These are phyloP conservation scores for Gymnobelideus leadbeateri DNA, from an alignment of 2,113 vertebrate genomes.

Conservation along the genomic window DNA sequence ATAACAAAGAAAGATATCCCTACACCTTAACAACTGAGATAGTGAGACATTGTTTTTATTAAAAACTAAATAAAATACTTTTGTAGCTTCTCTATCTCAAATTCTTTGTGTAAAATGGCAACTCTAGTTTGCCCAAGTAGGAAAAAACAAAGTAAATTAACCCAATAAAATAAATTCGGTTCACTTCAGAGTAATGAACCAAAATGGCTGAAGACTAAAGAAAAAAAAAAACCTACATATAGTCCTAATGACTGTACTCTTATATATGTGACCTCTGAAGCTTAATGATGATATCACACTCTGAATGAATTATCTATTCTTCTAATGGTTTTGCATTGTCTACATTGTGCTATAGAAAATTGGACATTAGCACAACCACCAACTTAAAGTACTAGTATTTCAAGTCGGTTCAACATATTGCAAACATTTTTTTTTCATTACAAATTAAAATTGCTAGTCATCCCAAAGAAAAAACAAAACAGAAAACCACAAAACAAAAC, in stretches of 20 bases:
- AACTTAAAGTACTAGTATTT: conserved; percentile 70
- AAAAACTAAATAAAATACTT: conserved; percentile 82
- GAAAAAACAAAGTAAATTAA: conserved; percentile 6
- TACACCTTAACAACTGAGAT: conserved; percentile 94
- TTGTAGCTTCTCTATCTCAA: conserved; percentile 86
- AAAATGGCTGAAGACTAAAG: conserved; percentile 86
- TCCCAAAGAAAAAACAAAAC: conserved; percentile 65
- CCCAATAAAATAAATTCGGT: conserved; percentile 80
- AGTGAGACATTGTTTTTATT: conserved; percentile 90
- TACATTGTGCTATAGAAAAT: conserved; percentile 88
- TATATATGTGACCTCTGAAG: conserved; percentile 87
- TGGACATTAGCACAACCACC: conserved; percentile 89
- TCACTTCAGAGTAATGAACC: conserved; percentile 90
- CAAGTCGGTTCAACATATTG: conserved; percentile 88
- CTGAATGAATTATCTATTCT: conserved; percentile 82
- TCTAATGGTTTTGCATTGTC: conserved; percentile 88
- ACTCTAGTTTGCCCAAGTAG: conserved; percentile 87
- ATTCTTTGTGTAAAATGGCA: conserved; percentile 91
- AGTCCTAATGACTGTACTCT: conserved; percentile 84
- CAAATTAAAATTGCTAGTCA: conserved; percentile 99
- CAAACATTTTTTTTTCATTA: conserved; percentile 97
- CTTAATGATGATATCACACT: conserved; percentile 63
- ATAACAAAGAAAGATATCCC: conserved; percentile 89
- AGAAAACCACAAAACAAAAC: no score
- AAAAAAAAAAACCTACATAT: conserved; percentile 79